These are phyloP conservation scores for Pipistrellus nathusii DNA, from an alignment of 2,797 vertebrate genomes.

Conservation along the genomic window DNA sequence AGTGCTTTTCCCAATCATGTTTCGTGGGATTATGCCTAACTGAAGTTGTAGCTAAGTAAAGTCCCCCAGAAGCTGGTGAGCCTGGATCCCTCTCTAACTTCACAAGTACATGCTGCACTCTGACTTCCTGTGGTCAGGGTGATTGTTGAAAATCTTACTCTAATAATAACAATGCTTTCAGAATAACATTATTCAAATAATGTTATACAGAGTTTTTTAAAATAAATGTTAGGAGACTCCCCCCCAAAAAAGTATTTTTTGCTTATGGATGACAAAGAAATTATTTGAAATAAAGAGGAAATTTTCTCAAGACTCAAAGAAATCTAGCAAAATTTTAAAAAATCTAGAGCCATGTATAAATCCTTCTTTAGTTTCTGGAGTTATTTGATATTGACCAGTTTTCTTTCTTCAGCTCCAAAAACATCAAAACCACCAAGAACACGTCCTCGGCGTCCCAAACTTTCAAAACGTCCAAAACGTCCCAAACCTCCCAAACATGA, in stretches of 20 bases:
- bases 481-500: conserved; percentile 67
- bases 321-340: background rate
- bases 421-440: conserved; percentile 54
- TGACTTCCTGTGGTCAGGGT: background rate
- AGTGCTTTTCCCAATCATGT: background rate
- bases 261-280: background rate
- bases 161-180: conserved; percentile 45
- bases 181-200: background rate
- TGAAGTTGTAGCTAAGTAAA: background rate
- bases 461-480: conserved; percentile 70
- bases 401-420: conserved; percentile 86
- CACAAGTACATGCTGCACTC: too few relatives aligned
- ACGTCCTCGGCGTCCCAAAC: conserved; percentile 72
- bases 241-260: background rate
- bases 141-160: background rate
- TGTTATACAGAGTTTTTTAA: background rate
- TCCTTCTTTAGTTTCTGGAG: conserved; percentile 28
- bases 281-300: background rate
- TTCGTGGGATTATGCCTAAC: background rate
- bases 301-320: conserved; percentile 38
- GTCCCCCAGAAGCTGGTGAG: background rate
- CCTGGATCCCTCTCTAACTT: background rate
- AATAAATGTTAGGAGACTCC: background rate
- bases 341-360: background rate
- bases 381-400: conserved; percentile 67